Conservation (phyloP, 2,113 vertebrate genomes). For the Tretioscincus oriximinensis region DNA sequence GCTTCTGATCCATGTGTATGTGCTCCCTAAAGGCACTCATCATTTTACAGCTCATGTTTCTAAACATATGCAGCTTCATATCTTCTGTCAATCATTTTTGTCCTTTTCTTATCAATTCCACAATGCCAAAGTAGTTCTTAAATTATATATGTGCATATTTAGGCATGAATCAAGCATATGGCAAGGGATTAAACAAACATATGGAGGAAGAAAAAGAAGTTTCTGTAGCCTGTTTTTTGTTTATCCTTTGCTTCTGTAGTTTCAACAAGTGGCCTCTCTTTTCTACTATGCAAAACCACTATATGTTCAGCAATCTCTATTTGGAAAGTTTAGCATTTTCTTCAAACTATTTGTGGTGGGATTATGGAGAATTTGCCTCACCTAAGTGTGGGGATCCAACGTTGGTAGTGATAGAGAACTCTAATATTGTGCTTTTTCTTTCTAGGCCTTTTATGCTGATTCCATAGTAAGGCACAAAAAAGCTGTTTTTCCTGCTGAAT, state of each 20-base stretch:
- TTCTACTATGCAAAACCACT: background rate
- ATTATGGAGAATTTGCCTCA: no score
- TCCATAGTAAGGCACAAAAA: no score
- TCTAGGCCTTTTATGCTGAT: no score
- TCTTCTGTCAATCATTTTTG: constrained; percentile 45
- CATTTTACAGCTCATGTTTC: constrained; percentile 35
- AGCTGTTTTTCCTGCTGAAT: no score
- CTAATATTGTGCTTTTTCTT: no score
- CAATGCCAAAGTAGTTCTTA: constrained; percentile 14
- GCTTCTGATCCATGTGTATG: constrained; percentile 21
- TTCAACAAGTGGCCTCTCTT: background rate
- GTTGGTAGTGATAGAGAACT: no score
- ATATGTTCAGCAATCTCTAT: no score
- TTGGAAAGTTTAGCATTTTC: no score
- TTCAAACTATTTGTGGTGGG: no score
- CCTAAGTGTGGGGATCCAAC: no score
- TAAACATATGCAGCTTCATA: constrained; percentile 42
- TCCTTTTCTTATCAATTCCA: background rate
- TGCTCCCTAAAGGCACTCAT: constrained; percentile 27
- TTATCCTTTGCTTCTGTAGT: background rate
- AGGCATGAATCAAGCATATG: rapidly evolving
- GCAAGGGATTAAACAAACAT: background rate
- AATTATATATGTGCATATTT: background rate
- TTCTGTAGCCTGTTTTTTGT: background rate
- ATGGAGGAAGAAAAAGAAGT: background rate